Base-by-base conservation (phyloP, 2,888 invertebrate species). In the Apoda limacodes region DNA sequence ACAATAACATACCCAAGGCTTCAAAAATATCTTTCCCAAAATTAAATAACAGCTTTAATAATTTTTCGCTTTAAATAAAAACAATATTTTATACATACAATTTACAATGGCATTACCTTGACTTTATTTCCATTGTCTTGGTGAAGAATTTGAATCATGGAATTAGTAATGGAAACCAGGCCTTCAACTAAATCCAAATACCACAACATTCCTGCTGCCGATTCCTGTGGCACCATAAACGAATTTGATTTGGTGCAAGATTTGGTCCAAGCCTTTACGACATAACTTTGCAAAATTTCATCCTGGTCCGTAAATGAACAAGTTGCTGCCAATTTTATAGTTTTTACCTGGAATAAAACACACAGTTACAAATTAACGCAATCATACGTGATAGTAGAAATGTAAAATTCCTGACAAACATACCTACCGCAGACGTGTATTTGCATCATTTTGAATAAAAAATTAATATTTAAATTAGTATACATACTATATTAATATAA, bases 51-150 rank as follows among this genome's bases (percentile, higher is more conserved):
- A n/a, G n/a, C n/a, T n/a, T n/a, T n/a, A n/a, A n/a, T n/a, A n/a
- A n/a, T n/a, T n/a, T n/a, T n/a, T n/a, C n/a, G n/a, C n/a, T n/a
- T n/a, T n/a, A n/a, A n/a, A n/a, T n/a, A n/a, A n/a, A n/a, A n/a
- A n/a, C n/a, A n/a, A n/a, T n/a, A n/a, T n/a, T n/a, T n/a, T n/a
- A n/a, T n/a, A n/a, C n/a, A n/a, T n/a, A n/a, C n/a, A n/a, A n/a
- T n/a, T n/a, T n/a, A n/a, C n/a, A n/a, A n/a, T n/a, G n/a, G n/a
- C 30, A 23, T 35, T 55, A 72, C 72, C 61, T 60, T 56, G 0
- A 54, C 35, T 20, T 66, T 38, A 44, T 50, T 45, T 5, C 30
- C 37, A 20, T 47, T 51, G 21, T 43, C 51, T 2, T 46, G 39
- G 13, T 42, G 40, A 23, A 60, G 42, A 34, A 52, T 31, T 38